Percentiles rank a stretch among this genome's conserved stretches.
These are phyloP conservation scores for Cataglyphis cursor DNA, from an alignment of 2,888 invertebrate genomes.

Conservation along the genomic window DNA sequence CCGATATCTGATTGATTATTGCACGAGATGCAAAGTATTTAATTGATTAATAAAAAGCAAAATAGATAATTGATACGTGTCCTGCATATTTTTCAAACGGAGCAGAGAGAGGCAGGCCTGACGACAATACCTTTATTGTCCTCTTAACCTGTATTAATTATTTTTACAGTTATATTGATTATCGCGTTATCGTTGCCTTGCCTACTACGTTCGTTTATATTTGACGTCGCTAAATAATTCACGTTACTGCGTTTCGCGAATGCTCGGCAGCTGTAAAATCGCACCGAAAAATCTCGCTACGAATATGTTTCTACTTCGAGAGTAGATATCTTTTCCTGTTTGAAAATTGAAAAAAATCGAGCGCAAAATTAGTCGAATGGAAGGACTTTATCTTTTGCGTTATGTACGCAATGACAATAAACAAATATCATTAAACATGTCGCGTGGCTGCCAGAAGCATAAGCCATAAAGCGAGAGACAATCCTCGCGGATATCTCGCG, in stretches of 20 bases:
- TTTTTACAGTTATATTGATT: slow-evolving; percentile 47
- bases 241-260: slow-evolving; percentile 1
- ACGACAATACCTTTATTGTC: neutral
- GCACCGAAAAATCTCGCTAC: neutral
- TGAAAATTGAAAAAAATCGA: slow-evolving; percentile 17
- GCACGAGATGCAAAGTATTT: neutral
- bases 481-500: neutral
- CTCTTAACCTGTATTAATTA: slow-evolving; percentile 34
- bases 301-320: neutral
- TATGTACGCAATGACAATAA: neutral
- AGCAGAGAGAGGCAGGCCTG: neutral
- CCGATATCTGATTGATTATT: slow-evolving; percentile 12
- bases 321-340: neutral
- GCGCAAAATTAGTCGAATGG: neutral
- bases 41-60: slow-evolving; percentile 16
- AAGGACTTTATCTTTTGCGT: neutral
- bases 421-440: neutral
- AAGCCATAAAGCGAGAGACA: neutral
- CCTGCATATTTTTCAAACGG: neutral
- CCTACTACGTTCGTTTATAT: slow-evolving; percentile 38
- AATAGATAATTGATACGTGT: neutral
- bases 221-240: slow-evolving; percentile 39
- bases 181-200: slow-evolving; percentile 18
- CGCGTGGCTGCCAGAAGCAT: neutral
- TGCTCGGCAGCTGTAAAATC: neutral